Conservation (phyloP, 2,113 vertebrate genomes). For the Platysternon megacephalum region DNA sequence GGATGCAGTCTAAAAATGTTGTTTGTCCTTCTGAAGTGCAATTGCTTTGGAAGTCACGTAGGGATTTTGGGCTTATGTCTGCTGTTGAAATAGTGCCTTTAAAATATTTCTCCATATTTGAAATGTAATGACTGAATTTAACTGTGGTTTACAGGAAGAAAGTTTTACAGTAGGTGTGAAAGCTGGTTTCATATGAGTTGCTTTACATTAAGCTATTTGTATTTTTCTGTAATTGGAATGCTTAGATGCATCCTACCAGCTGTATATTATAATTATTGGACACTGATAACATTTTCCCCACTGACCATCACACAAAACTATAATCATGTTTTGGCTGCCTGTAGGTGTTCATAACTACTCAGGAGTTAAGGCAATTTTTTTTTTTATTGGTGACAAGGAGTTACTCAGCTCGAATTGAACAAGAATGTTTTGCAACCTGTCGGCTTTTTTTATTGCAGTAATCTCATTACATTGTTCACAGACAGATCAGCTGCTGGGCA, state of each 20-base stretch:
- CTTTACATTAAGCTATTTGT: neutral
- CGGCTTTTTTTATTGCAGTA: neutral
- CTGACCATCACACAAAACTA: neutral
- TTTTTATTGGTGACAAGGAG: neutral
- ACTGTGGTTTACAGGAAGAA: neutral
- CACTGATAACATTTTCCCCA: neutral
- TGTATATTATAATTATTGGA: neutral
- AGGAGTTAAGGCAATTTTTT: neutral
- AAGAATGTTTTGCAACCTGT: neutral
- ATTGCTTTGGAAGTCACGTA: neutral
- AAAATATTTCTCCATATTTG: neutral
- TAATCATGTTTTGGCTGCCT: neutral
- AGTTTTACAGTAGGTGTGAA: neutral
- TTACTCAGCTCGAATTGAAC: neutral
- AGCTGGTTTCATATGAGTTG: neutral
- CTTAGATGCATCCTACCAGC: neutral
- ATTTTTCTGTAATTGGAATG: neutral
- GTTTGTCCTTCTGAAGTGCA: fast-evolving
- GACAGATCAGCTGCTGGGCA: fast-evolving
- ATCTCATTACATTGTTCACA: neutral
- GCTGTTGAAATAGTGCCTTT: fast-evolving
- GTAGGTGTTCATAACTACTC: neutral
- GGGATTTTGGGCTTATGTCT: too few species aligned
- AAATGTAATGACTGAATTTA: neutral
- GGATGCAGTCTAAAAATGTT: neutral